Evolutionary conservation across 1,140 invertebrate species (phyloP).

Genomic region (Hylaeus volcanicus): DNA sequence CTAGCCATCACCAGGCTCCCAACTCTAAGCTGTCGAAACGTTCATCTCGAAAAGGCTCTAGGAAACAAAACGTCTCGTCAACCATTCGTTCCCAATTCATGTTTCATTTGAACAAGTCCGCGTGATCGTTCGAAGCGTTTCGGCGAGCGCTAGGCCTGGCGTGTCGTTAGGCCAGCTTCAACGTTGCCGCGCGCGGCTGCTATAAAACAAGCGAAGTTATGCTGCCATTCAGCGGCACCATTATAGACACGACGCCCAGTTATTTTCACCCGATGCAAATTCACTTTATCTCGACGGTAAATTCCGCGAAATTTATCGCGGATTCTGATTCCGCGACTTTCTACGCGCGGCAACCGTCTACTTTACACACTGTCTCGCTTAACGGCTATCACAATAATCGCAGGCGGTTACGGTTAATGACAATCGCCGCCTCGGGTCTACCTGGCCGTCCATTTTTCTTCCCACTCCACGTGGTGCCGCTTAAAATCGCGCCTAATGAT

Average conservation of each 20-base stretch:
- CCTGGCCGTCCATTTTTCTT: background rate
- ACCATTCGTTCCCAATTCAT: background rate
- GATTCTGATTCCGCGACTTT: constrained; percentile 10
- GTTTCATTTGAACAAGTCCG: background rate
- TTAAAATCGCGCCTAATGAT: constrained; percentile 9
- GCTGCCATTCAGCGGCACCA: constrained; percentile 8
- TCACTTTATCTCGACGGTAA: constrained; percentile 17
- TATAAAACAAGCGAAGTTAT: constrained; percentile 21
- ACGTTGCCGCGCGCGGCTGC: background rate
- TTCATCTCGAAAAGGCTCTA: background rate
- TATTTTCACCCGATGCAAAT: constrained; percentile 27
- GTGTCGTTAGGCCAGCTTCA: background rate
- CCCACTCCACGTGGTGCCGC: background rate
- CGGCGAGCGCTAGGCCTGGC: background rate
- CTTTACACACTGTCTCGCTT: constrained; percentile 4
- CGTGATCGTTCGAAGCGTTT: background rate
- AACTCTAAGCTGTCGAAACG: background rate
- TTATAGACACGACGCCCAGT: constrained; percentile 7
- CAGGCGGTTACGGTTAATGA: background rate
- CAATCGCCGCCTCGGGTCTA: background rate
- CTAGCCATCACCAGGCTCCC: too few species aligned
- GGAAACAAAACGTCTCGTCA: too few species aligned
- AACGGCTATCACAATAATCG: constrained; percentile 16
- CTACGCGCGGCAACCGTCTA: background rate
- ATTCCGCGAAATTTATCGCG: constrained; percentile 25